Base-by-base conservation (phyloP, 2,888 invertebrate species). In the Exephanes ischioxanthus region DNA sequence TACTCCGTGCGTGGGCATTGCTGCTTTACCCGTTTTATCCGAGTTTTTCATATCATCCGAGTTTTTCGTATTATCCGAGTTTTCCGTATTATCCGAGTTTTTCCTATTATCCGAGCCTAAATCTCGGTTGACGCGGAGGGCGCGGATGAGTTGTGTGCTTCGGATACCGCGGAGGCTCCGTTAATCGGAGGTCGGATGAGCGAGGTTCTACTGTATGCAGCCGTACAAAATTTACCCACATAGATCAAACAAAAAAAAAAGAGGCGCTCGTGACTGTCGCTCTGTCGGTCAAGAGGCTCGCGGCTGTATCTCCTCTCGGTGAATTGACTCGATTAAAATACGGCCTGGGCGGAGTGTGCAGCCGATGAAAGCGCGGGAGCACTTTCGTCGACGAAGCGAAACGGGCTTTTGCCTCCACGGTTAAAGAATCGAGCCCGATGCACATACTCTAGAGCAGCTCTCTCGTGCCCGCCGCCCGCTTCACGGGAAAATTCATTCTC, bases 401-500 rank as follows among this genome's bases (percentile, higher is more conserved):
- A 37, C 63, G 37, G 33, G 37, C 37, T 63, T 63, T 63, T 37
- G 63, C 63, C 37, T 37, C 22, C 30, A 7, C 37, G 33, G 63
- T 63, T 63, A 66, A 76, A 66, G 58, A 76, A 76, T 66, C 48
- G 48, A 63, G 76, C 3, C 22, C 66, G 19, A 66, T 45, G 33
- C 63, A 37, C 51, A 22, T 48, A 19, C 48, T 58, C 58, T 4
- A 58, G 58, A 26, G 58, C 26, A 2, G 58, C 58, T 58, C 58
- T 26, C 58, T 1, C 22, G 19, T 5, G 55, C 55, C 9, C 55
- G 55, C 9, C 19, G 19, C 19, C 19, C 14, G 14, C 26, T 58
- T 58, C 58, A 14, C 58, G 58, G 76, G 48, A 73, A 79, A 82
- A 82, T 76, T 82, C 55, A 71, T 79, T 76, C 76, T 75, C 80